These are phyloP conservation scores for Pachyrhynchus sulphureomaculatus DNA, from an alignment of 1,140 invertebrate genomes.

Conservation along the genomic window DNA sequence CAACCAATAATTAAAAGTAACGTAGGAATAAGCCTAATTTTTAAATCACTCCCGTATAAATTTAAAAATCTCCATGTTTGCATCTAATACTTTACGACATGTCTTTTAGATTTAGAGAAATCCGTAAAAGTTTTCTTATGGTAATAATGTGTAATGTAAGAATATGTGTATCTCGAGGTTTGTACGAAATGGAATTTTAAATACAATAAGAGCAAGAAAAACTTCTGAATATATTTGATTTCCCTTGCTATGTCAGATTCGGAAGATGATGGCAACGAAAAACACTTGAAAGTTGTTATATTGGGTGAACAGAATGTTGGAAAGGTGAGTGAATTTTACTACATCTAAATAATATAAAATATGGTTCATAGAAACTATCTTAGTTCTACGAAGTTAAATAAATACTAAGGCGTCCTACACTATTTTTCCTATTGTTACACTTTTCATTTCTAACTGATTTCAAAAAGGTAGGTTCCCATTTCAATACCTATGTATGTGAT, in stretches of 20 bases:
- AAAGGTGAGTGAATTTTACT: slow-evolving; percentile 63
- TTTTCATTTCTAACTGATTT: too few species aligned
- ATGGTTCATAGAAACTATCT: too few species aligned
- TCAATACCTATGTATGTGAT: too few species aligned
- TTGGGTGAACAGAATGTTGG: slow-evolving; percentile 78
- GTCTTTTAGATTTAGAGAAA: slow-evolving; percentile 18
- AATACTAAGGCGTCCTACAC: too few species aligned
- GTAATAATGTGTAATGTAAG: slow-evolving; percentile 5
- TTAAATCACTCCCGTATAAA: too few species aligned
- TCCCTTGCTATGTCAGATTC: slow-evolving; percentile 59
- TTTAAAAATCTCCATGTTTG: too few species aligned
- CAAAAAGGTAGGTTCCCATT: too few species aligned
- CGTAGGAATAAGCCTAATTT: too few species aligned
- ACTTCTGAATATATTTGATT: background rate
- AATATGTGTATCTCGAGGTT: background rate
- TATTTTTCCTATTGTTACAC: too few species aligned
- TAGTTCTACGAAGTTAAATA: too few species aligned
- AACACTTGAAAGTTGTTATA: slow-evolving; percentile 76
- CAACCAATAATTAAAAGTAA: too few species aligned
- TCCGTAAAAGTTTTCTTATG: slow-evolving; percentile 22
- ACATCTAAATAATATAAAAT: too few species aligned
- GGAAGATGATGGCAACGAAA: slow-evolving; percentile 65
- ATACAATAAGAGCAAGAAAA: background rate
- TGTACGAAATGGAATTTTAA: background rate
- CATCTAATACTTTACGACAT: background rate